A percentile compares a stretch with the other conserved stretches of the same genome.
Evolutionary conservation across 1,140 invertebrate genomes (phyloP).

Genomic region (Drosophila ananassae): DNA sequence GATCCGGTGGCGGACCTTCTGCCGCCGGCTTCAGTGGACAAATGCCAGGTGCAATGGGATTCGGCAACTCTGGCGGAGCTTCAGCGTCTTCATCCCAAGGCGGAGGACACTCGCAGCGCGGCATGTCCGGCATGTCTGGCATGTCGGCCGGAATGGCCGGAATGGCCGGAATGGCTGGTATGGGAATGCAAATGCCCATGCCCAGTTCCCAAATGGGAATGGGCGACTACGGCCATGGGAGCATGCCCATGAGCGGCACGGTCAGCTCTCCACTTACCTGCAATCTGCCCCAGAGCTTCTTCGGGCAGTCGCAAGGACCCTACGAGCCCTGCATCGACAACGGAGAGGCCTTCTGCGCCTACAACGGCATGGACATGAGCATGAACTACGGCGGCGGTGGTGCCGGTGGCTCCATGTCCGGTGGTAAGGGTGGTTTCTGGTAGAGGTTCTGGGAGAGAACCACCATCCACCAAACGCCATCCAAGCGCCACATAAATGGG

Average conservation of each 20-base stretch:
- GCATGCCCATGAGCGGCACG: neutral
- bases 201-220: constrained; percentile 24
- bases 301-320: constrained; percentile 8
- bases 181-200: constrained; percentile 3
- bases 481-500: too few relatives aligned
- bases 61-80: neutral
- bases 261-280: constrained; percentile 26
- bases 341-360: constrained; percentile 17
- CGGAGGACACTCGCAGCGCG: neutral
- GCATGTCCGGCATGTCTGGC: neutral
- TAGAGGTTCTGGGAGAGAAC: neutral
- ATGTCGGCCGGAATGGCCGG: neutral
- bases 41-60: neutral
- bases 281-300: constrained; percentile 27
- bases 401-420: neutral
- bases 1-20: neutral
- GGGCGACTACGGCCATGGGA: constrained; percentile 20
- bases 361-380: constrained; percentile 14
- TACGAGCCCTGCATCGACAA: constrained; percentile 32
- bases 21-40: neutral
- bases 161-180: neutral
- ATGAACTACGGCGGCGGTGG: constrained; percentile 1
- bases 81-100: neutral
- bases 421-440: constrained; percentile 19
- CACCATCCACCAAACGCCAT: neutral